Conservation (phyloP, 2,888 invertebrate species). For the Saturnia pavonia region DNA sequence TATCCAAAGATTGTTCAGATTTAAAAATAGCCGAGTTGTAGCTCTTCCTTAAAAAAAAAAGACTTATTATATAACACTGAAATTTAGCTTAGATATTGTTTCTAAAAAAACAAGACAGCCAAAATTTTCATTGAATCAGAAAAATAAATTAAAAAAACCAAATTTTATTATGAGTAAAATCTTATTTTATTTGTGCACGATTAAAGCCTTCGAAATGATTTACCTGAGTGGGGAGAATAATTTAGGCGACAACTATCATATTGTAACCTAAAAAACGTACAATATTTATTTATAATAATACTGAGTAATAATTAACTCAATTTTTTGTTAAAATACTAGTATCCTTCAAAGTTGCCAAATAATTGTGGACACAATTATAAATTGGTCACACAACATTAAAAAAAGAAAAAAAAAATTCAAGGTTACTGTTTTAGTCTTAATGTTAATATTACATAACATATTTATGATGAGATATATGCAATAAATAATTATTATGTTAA, state of each 20-base stretch:
- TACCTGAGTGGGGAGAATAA: slow-evolving; percentile 48
- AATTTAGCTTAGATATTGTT: no score
- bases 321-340: slow-evolving; percentile 27
- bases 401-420: background rate
- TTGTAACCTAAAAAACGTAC: slow-evolving; percentile 58
- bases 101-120: no score
- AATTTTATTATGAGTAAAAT: background rate
- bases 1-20: background rate
- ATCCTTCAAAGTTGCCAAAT: slow-evolving; percentile 23
- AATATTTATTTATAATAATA: slow-evolving; percentile 14
- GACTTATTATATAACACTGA: no score
- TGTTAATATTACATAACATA: background rate
- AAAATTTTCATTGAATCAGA: no score
- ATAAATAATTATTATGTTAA: slow-evolving; percentile 12
- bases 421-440: slow-evolving; percentile 9
- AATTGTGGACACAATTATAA: background rate
- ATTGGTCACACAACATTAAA: background rate
- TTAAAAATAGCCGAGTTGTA: background rate
- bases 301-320: slow-evolving; percentile 23
- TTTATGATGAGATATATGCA: background rate
- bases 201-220: slow-evolving; percentile 64
- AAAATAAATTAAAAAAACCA: background rate
- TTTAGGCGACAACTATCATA: slow-evolving; percentile 74
- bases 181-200: slow-evolving; percentile 70
- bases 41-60: no score